These are phyloP conservation scores for Drosophila emarginata DNA, from an alignment of 2,888 invertebrate species.

Conservation along the genomic window DNA sequence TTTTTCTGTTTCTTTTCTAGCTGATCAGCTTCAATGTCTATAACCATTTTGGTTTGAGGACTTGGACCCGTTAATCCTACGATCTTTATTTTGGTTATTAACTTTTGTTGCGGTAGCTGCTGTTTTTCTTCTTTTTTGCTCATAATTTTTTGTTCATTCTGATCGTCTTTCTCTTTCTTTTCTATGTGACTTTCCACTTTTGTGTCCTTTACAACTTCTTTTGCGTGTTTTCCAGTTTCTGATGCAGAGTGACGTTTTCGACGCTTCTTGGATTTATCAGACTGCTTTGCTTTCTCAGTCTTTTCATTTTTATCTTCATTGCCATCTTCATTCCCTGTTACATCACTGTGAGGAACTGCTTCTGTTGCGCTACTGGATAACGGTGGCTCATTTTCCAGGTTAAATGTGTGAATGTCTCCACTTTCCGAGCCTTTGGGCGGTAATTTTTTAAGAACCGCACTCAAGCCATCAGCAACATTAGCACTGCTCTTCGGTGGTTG, in stretches of 20 bases:
- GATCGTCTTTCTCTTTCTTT: conserved; percentile 11
- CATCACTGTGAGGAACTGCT: background rate
- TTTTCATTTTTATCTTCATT: conserved; percentile 6
- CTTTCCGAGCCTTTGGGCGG: background rate
- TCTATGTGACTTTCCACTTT: conserved; percentile 10
- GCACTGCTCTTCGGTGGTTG: background rate
- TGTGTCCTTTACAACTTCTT: background rate
- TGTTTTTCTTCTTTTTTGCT: conserved; percentile 5
- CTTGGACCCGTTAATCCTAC: background rate
- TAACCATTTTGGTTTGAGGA: background rate
- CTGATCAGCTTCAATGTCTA: background rate
- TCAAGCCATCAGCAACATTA: background rate
- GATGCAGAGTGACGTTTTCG: background rate
- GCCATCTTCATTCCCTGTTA: conserved; percentile 14
- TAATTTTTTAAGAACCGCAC: background rate
- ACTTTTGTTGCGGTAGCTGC: background rate
- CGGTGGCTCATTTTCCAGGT: conserved; percentile 2
- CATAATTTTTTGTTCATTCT: conserved; percentile 12
- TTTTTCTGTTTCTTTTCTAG: background rate
- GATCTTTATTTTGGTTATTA: conserved; percentile 4
- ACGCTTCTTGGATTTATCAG: background rate
- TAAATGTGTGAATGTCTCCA: background rate
- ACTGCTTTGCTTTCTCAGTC: background rate
- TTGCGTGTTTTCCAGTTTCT: background rate
- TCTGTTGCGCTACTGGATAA: background rate